Percentiles rank a stretch among this genome's conserved stretches.
phyloP scores from a whole-genome alignment of 2,888 invertebrate species.

The Cosmorhoe ocellata region DNA sequence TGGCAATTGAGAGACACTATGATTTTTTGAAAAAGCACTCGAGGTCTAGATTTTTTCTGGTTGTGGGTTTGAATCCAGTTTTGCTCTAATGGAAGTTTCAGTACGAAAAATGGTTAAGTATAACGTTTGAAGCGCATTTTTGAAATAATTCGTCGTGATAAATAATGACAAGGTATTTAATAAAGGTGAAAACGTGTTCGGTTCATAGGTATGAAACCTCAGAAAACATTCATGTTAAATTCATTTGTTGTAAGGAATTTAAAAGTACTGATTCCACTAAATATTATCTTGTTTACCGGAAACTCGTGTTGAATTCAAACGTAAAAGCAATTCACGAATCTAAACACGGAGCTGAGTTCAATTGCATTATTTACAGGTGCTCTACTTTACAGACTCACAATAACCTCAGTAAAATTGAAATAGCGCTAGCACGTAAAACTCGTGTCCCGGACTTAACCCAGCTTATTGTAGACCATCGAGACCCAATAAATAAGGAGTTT shows the following conservation, averaged over 20 bases:
- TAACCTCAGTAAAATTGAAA: slow-evolving; percentile 30
- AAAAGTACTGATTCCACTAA: background rate
- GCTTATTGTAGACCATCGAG: slow-evolving; percentile 36
- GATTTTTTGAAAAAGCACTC: background rate
- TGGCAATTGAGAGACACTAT: slow-evolving; percentile 16
- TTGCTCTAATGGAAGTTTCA: too few species aligned
- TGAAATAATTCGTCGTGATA: too few species aligned
- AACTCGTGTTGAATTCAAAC: background rate
- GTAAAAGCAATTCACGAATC: slow-evolving; percentile 7
- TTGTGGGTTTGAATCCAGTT: too few species aligned
- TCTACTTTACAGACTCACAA: slow-evolving; percentile 21
- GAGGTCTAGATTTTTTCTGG: too few species aligned
- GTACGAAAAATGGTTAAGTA: too few species aligned
- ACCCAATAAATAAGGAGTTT: slow-evolving; percentile 43
- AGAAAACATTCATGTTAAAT: too few species aligned
- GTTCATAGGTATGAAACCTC: too few species aligned
- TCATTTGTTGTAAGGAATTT: too few species aligned
- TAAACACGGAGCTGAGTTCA: slow-evolving; percentile 11
- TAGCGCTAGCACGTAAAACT: slow-evolving; percentile 23
- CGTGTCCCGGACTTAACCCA: slow-evolving; percentile 29
- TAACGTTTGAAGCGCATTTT: too few species aligned
- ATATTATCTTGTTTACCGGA: background rate
- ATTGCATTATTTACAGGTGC: slow-evolving; percentile 23
- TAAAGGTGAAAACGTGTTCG: too few species aligned
- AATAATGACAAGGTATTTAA: too few species aligned